phyloP scores from a whole-genome alignment of 1,140 invertebrate genomes.

The Philopotamus ludificatus region DNA sequence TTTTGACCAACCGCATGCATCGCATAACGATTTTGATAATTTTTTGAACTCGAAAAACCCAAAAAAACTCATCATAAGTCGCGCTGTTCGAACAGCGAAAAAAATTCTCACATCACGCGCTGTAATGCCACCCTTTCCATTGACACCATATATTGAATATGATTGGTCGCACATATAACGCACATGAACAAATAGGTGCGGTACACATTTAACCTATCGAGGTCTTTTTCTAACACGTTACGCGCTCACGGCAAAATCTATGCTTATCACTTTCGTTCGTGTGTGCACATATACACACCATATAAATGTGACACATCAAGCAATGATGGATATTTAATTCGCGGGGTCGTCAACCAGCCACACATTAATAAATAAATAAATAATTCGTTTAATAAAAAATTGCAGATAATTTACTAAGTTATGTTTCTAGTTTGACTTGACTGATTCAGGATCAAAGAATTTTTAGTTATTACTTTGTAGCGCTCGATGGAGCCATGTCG shows the following conservation, averaged over 20 bases:
- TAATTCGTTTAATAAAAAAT: too few species aligned
- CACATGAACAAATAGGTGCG: constrained; percentile 23
- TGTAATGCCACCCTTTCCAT: constrained; percentile 13
- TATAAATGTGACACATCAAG: constrained; percentile 30
- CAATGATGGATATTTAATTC: constrained; percentile 28
- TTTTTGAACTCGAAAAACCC: too few species aligned
- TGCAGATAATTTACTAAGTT: too few species aligned
- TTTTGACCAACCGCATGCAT: too few species aligned
- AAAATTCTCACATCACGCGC: constrained; percentile 5
- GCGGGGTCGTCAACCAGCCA: background rate
- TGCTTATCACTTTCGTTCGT: constrained; percentile 36
- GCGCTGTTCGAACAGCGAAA: background rate
- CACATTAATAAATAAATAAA: too few species aligned
- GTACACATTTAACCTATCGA: constrained; percentile 20
- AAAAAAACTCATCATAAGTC: too few species aligned
- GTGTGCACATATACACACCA: too few species aligned
- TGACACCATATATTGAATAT: constrained; percentile 24
- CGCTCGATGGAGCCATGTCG: too few species aligned
- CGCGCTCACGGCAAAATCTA: constrained; percentile 37
- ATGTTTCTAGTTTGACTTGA: too few species aligned
- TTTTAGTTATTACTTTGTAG: too few species aligned
- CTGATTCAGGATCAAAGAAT: too few species aligned
- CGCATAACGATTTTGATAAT: background rate
- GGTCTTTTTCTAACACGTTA: constrained; percentile 31
- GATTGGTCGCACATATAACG: constrained; percentile 36